Evolutionary conservation across 2,797 vertebrate genomes (phyloP).

Genomic region (Lithobates pipiens): DNA sequence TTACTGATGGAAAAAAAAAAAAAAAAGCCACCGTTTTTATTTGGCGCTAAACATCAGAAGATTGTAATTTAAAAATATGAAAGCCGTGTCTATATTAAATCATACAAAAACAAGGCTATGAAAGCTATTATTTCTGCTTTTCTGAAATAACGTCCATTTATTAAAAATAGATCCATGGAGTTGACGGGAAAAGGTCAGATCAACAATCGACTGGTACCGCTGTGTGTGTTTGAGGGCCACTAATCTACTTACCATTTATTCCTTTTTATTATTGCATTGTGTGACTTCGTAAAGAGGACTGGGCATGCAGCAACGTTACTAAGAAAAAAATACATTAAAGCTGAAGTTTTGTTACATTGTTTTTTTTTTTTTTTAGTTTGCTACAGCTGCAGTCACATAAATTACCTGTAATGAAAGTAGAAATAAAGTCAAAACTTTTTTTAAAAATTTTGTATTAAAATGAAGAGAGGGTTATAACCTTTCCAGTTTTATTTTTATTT

Average conservation of each 20-base stretch:
- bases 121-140: background rate
- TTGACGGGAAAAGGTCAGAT: slow-evolving; percentile 17
- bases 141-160: slow-evolving; percentile 8
- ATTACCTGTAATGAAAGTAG: no score
- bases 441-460: no score
- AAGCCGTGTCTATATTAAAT: slow-evolving; percentile 24
- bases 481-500: no score
- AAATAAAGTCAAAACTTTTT: no score
- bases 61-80: slow-evolving; percentile 39
- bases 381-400: no score
- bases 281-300: no score
- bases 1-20: slow-evolving; percentile 32
- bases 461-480: no score
- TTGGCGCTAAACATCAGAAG: slow-evolving; percentile 16
- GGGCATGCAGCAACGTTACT: no score
- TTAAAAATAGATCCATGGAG: background rate
- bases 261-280: background rate
- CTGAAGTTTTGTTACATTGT: no score
- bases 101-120: slow-evolving; percentile 16
- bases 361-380: no score
- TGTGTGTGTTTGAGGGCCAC: background rate
- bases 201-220: background rate
- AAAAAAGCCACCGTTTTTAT: background rate
- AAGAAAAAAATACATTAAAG: no score
- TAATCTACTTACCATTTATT: background rate